Percentiles rank a stretch among this genome's conserved stretches.
phyloP scores from a whole-genome alignment of 2,113 vertebrate genomes.

The Emydura subglobosa region DNA sequence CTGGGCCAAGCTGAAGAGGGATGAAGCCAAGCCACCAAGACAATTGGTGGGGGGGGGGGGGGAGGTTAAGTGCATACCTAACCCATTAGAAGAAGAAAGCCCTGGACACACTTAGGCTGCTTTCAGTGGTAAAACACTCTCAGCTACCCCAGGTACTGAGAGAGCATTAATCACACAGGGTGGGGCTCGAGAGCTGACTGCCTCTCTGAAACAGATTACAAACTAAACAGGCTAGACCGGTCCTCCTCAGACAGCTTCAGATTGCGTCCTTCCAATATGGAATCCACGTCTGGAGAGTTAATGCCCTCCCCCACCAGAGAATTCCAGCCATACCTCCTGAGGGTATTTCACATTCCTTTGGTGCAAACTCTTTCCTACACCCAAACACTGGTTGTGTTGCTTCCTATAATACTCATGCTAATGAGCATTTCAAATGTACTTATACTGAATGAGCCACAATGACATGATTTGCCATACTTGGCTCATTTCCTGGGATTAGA shows the following conservation, averaged over 20 bases:
- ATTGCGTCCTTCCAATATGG: not conserved
- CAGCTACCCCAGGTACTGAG: not conserved
- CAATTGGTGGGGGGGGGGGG: too few relatives aligned
- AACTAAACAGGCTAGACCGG: not conserved
- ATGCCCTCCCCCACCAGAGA: slow-evolving; percentile 13
- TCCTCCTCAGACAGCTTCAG: not conserved
- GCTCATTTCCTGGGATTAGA: slow-evolving; percentile 17
- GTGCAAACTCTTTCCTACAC: not conserved
- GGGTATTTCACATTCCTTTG: slow-evolving; percentile 42
- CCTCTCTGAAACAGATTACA: not conserved
- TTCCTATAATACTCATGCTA: slow-evolving; percentile 28
- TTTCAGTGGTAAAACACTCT: not conserved
- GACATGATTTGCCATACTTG: not conserved
- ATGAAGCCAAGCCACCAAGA: not conserved
- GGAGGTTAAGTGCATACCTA: too few relatives aligned
- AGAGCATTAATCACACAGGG: not conserved
- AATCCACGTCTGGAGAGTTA: not conserved
- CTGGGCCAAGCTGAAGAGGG: not conserved
- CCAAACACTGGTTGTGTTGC: slow-evolving; percentile 9
- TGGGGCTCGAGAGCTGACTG: not conserved
- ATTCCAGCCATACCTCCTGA: slow-evolving; percentile 27
- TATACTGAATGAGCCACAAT: not conserved
- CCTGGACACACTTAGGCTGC: not conserved
- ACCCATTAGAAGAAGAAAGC: not conserved
- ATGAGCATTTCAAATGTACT: slow-evolving; percentile 11